Evolutionary conservation across 2,888 invertebrate species (phyloP).

Genomic region (Polia nebulosa): DNA sequence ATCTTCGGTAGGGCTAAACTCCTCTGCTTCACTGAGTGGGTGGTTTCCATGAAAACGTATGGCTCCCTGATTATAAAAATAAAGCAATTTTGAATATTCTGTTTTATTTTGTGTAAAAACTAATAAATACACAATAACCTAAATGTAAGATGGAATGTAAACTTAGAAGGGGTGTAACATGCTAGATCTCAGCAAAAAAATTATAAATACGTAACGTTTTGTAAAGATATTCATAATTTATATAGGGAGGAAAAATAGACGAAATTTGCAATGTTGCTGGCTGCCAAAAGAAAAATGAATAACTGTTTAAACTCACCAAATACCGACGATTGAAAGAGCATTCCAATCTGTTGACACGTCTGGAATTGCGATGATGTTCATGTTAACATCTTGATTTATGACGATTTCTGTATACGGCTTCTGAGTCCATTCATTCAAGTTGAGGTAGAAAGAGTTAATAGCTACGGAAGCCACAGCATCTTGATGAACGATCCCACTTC

Average conservation of each 20-base stretch:
- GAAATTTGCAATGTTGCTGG: background rate
- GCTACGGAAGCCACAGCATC: slow-evolving; percentile 76
- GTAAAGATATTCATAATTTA: background rate
- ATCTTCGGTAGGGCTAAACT: slow-evolving; percentile 86
- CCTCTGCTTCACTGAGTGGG: slow-evolving; percentile 82
- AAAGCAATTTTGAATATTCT: slow-evolving; percentile 4
- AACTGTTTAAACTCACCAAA: slow-evolving; percentile 80
- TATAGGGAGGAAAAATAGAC: background rate
- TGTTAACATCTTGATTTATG: slow-evolving; percentile 74
- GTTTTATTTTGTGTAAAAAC: background rate
- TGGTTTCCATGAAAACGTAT: slow-evolving; percentile 78
- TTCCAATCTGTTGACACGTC: slow-evolving; percentile 82
- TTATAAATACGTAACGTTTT: too few species aligned
- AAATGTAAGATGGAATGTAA: too few species aligned
- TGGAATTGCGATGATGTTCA: slow-evolving; percentile 81
- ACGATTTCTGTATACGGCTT: slow-evolving; percentile 77
- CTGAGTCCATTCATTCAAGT: slow-evolving; percentile 79
- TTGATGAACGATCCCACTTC: slow-evolving; percentile 72
- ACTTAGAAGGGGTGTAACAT: background rate
- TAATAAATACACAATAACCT: background rate
- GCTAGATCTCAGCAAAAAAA: background rate
- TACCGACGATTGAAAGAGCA: slow-evolving; percentile 80
- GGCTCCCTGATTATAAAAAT: slow-evolving; percentile 79
- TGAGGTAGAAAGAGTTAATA: slow-evolving; percentile 74
- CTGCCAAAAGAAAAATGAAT: background rate